Evolutionary conservation across 2,888 invertebrate genomes (phyloP).

Genomic region (Pemphredon lugubris): DNA sequence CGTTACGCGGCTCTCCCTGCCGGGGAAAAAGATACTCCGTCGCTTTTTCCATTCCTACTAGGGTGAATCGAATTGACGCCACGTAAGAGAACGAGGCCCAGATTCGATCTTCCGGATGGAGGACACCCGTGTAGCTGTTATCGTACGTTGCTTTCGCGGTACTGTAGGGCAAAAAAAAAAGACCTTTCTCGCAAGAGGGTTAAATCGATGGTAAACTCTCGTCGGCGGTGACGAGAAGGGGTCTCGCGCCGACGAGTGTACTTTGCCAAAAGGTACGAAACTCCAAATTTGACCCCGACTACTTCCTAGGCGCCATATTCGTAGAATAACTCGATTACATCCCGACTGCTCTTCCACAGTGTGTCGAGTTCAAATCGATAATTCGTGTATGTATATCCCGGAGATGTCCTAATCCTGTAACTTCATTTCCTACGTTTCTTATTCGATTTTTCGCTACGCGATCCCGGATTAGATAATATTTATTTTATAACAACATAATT

Average conservation of each 20-base stretch:
- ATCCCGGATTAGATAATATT: too few species aligned
- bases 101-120: constrained; percentile 68
- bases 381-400: constrained; percentile 30
- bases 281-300: constrained; percentile 26
- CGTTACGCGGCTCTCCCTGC: constrained; percentile 44
- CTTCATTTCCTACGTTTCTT: too few species aligned
- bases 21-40: constrained; percentile 22
- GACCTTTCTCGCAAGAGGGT: constrained; percentile 46
- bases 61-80: constrained; percentile 67
- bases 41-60: constrained; percentile 49
- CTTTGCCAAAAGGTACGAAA: constrained; percentile 12
- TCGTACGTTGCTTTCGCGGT: constrained; percentile 24
- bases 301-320: constrained; percentile 32
- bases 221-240: constrained; percentile 9
- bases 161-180: constrained; percentile 29
- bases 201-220: constrained; percentile 60
- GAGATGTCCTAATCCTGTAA: constrained; percentile 9
- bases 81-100: constrained; percentile 40
- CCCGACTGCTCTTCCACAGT: constrained; percentile 19
- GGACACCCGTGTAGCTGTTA: constrained; percentile 48
- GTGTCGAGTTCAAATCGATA: constrained; percentile 48
- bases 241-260: background rate
- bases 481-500: too few species aligned
- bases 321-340: constrained; percentile 44
- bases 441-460: too few species aligned